Evolutionary conservation across 2,888 invertebrate genomes (phyloP).

Genomic region (Leptinotarsa peninsularis): DNA sequence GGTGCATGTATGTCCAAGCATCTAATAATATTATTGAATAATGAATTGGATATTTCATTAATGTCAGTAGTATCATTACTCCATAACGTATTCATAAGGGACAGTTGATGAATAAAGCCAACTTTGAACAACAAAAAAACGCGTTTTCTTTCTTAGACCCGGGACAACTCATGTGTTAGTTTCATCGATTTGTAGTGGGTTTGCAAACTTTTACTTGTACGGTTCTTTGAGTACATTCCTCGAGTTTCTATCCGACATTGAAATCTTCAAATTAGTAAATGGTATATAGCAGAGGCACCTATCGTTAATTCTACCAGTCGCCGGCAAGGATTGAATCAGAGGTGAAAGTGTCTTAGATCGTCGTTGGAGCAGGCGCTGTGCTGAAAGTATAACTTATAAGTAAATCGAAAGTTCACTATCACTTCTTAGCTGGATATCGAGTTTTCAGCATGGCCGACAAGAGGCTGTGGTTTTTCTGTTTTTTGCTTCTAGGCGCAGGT

Average conservation of each 20-base stretch:
- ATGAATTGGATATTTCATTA: too few relatives aligned
- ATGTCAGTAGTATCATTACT: too few relatives aligned
- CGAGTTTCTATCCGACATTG: not conserved
- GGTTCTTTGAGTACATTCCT: not conserved
- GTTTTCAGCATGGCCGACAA: constrained; percentile 65
- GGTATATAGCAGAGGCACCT: constrained; percentile 63
- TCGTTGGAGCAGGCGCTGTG: constrained; percentile 60
- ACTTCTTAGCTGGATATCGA: constrained; percentile 67
- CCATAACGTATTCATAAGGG: too few relatives aligned
- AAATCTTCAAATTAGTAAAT: constrained; percentile 2
- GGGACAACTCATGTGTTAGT: not conserved
- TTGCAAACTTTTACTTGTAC: not conserved
- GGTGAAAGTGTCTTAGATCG: constrained; percentile 60
- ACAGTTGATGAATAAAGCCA: too few relatives aligned
- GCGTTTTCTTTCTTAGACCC: too few relatives aligned
- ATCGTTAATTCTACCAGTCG: constrained; percentile 59
- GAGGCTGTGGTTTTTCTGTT: constrained; percentile 66
- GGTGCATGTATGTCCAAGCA: too few relatives aligned
- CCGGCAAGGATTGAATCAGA: constrained; percentile 48
- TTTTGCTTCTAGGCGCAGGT: constrained; percentile 63
- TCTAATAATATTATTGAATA: too few relatives aligned
- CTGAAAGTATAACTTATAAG: constrained; percentile 64
- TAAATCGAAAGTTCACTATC: constrained; percentile 64
- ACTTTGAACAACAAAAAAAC: too few relatives aligned
- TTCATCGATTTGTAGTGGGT: not conserved